Percentiles rank a stretch among this genome's conserved stretches.
These are phyloP conservation scores for Trichechus manatus DNA, from an alignment of 2,113 vertebrate genomes.

Conservation along the genomic window DNA sequence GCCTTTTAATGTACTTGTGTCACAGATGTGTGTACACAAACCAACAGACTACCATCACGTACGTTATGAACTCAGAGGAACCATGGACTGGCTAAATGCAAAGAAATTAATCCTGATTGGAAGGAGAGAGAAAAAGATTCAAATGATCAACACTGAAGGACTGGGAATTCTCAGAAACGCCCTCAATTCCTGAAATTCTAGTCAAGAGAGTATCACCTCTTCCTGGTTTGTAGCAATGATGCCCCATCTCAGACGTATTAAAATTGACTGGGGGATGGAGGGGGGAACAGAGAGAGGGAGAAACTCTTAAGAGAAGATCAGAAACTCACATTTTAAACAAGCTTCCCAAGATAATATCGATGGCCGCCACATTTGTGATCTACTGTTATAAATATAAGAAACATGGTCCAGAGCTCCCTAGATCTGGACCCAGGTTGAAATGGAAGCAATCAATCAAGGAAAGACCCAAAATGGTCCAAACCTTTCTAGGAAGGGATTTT, in stretches of 20 bases:
- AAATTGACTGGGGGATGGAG: background rate
- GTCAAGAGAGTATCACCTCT: background rate
- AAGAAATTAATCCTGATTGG: background rate
- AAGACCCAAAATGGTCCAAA: background rate
- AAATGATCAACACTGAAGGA: background rate
- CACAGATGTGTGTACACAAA: background rate
- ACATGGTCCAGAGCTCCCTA: background rate
- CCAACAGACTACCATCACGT: background rate
- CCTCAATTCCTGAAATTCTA: background rate
- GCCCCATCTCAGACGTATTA: background rate
- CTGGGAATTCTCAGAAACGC: constrained; percentile 12
- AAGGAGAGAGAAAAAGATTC: background rate
- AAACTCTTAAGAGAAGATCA: background rate
- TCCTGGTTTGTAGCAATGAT: background rate
- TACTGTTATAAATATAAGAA: background rate
- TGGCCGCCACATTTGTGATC: background rate
- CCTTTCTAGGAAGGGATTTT: background rate
- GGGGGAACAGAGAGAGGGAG: too few species aligned
- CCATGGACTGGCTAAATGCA: background rate
- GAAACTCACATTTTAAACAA: constrained; percentile 24
- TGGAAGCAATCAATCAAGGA: background rate
- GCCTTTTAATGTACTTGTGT: background rate
- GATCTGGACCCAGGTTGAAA: background rate
- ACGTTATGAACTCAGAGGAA: background rate
- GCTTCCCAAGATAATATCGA: background rate